Percentiles rank a stretch among this genome's conserved stretches.
Conservation (phyloP, 2,888 invertebrate species). For the Pammene aurita region DNA sequence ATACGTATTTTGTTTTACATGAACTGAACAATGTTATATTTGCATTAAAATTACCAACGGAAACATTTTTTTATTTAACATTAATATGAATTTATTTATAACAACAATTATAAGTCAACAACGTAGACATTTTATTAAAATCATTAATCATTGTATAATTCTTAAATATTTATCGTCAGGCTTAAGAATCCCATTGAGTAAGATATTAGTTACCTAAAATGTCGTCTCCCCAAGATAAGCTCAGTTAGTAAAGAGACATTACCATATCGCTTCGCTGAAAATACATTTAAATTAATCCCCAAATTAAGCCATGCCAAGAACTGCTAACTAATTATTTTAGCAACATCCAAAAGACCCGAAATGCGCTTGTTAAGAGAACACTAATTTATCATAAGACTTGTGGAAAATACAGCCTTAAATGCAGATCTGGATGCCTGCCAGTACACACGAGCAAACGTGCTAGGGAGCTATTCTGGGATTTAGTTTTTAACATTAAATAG, state of each 20-base stretch:
- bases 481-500: not conserved
- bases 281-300: constrained; percentile 28
- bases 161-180: constrained; percentile 1
- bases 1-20: too few species aligned
- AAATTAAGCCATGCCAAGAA: constrained; percentile 35
- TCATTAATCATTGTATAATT: not conserved
- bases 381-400: constrained; percentile 41
- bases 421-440: constrained; percentile 51
- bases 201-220: constrained; percentile 1
- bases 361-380: constrained; percentile 39
- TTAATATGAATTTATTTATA: too few species aligned
- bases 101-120: too few species aligned
- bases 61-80: too few species aligned
- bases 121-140: not conserved
- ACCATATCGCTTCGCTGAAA: constrained; percentile 11
- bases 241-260: not conserved
- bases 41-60: too few species aligned
- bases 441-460: constrained; percentile 44
- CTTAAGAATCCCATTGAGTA: not conserved
- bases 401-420: constrained; percentile 47
- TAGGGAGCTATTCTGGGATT: constrained; percentile 40
- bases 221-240: not conserved
- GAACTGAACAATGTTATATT: too few species aligned
- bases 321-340: constrained; percentile 36
- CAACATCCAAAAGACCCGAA: constrained; percentile 36